Evolutionary conservation across 2,797 vertebrate genomes (phyloP).

Genomic region (Neosalanx taihuensis): DNA sequence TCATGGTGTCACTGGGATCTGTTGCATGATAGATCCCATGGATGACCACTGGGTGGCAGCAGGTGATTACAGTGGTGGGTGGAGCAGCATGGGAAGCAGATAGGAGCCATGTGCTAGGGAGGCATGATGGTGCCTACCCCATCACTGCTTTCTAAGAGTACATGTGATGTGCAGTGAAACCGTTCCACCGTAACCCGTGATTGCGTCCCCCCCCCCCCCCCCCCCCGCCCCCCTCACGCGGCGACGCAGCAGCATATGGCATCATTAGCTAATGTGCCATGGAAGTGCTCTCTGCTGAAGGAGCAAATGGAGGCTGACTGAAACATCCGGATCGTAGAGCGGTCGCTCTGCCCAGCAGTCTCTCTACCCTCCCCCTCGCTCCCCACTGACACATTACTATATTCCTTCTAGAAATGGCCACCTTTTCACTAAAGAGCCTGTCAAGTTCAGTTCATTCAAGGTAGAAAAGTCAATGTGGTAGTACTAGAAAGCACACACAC

Average conservation of each 20-base stretch:
- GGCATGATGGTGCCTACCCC: too few relatives aligned
- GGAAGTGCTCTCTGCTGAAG: background rate
- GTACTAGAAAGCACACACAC: too few relatives aligned
- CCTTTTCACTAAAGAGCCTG: too few relatives aligned
- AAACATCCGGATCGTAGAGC: constrained; percentile 1
- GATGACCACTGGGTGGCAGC: constrained; percentile 49
- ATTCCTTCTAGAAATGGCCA: too few relatives aligned
- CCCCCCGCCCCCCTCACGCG: background rate
- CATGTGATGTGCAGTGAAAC: too few relatives aligned
- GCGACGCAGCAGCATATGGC: background rate
- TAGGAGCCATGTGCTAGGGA: background rate
- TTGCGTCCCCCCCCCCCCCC: too few relatives aligned
- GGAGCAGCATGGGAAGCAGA: background rate
- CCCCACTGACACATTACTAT: background rate
- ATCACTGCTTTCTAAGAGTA: too few relatives aligned
- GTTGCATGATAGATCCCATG: constrained; percentile 22
- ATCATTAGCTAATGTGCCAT: background rate
- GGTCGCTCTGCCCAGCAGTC: background rate
- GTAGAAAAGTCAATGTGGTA: too few relatives aligned
- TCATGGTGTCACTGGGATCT: constrained; percentile 32
- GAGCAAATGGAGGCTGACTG: background rate
- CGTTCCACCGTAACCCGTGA: too few relatives aligned
- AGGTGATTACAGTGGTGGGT: background rate
- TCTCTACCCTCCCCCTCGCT: too few relatives aligned
- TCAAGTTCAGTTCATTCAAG: too few relatives aligned